Conservation (phyloP, 2,113 vertebrate genomes). For the Urocolius indicus region DNA sequence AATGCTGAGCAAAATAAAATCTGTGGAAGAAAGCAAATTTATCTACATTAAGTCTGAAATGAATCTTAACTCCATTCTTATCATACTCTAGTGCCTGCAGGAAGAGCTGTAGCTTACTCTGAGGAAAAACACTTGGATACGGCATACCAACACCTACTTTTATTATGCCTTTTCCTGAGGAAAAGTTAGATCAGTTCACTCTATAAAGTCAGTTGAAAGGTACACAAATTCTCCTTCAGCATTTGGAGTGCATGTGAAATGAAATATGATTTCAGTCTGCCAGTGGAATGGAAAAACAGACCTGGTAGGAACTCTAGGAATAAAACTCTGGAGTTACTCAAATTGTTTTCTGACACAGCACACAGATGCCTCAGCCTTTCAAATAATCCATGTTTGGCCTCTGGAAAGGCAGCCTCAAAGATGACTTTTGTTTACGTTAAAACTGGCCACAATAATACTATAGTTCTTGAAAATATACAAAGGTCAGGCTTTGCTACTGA, state of each 20-base stretch:
- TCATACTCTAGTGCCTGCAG: background rate
- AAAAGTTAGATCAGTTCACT: constrained; percentile 25
- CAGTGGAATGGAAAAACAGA: constrained; percentile 7
- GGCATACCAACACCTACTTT: constrained; percentile 47
- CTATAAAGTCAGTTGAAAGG: constrained; percentile 31
- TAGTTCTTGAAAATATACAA: background rate
- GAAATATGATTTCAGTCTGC: constrained; percentile 18
- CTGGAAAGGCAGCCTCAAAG: background rate
- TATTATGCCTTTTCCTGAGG: constrained; percentile 38
- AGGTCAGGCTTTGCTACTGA: background rate
- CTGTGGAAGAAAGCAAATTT: background rate
- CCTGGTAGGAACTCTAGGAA: background rate
- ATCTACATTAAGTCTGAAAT: background rate
- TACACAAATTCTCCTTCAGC: background rate
- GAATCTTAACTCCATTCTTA: background rate
- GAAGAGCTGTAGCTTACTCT: background rate
- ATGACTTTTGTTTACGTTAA: background rate
- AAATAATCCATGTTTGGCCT: background rate
- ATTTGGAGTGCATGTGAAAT: background rate
- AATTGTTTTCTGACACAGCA: background rate
- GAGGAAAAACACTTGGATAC: background rate
- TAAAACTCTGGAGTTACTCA: background rate
- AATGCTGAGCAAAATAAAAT: background rate
- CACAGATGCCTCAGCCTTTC: background rate
- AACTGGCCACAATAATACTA: background rate